A percentile compares a stretch with the other conserved stretches of the same genome.
phyloP scores from a whole-genome alignment of 2,888 invertebrate genomes.

The Pachycephus smyrnensis region DNA sequence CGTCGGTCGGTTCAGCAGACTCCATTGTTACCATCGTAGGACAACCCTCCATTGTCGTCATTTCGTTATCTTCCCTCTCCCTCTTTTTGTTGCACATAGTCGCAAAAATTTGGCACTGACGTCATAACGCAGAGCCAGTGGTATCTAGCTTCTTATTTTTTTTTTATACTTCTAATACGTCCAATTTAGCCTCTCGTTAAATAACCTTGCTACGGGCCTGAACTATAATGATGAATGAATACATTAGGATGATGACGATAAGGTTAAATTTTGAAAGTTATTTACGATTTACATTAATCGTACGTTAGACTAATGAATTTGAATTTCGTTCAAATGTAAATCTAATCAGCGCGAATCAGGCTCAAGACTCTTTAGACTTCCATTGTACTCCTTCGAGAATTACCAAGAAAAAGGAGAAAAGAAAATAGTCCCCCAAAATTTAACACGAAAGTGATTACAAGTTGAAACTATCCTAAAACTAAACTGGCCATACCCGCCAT shows the following conservation, averaged over 20 bases:
- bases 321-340: not conserved
- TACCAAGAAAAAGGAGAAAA: not conserved
- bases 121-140: not conserved
- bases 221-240: not conserved
- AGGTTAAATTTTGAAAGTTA: not conserved
- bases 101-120: not conserved
- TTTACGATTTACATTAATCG: not conserved
- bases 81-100: not conserved
- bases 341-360: conserved; percentile 4
- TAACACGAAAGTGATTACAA: conserved; percentile 8
- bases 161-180: conserved; percentile 10
- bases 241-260: not conserved
- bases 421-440: not conserved
- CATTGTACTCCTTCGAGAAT: not conserved
- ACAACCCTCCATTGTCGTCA: not conserved
- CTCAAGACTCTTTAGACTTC: conserved; percentile 2
- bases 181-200: conserved; percentile 33
- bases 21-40: not conserved
- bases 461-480: not conserved
- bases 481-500: not conserved
- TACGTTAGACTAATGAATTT: not conserved
- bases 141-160: conserved; percentile 20
- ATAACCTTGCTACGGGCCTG: not conserved
- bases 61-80: not conserved
- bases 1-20: not conserved